These are phyloP conservation scores for Reticulitermes speratus DNA, from an alignment of 1,140 invertebrate species.

Conservation along the genomic window DNA sequence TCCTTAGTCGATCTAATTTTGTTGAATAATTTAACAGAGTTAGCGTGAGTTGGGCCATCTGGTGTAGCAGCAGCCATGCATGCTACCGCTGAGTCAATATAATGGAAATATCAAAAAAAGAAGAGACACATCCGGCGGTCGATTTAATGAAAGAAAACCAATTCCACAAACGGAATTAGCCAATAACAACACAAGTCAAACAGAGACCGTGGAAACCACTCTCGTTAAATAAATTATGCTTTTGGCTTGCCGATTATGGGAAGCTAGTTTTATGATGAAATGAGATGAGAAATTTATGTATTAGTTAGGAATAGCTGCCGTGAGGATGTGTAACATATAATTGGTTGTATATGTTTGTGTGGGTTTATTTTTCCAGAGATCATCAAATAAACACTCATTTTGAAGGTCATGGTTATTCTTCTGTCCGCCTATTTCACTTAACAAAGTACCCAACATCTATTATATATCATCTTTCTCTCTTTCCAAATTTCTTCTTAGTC, in stretches of 20 bases:
- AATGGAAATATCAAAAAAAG: conserved; percentile 14
- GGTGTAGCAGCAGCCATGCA: neutral
- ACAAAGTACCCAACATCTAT: too few relatives aligned
- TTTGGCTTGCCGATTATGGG: neutral
- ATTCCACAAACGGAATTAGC: conserved; percentile 7
- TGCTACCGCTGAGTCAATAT: neutral
- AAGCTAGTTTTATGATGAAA: neutral
- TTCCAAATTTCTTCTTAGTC: too few relatives aligned
- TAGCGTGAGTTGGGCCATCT: neutral
- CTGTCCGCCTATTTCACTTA: too few relatives aligned
- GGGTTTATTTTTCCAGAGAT: too few relatives aligned
- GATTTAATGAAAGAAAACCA: conserved; percentile 5
- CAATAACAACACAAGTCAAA: neutral
- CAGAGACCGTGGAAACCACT: neutral
- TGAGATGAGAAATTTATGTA: neutral
- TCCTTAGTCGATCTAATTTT: neutral
- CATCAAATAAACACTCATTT: too few relatives aligned
- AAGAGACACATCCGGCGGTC: neutral
- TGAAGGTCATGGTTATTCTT: too few relatives aligned
- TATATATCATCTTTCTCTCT: too few relatives aligned
- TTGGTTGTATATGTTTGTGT: too few relatives aligned
- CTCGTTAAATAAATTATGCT: conserved; percentile 4
- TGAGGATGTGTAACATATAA: too few relatives aligned
- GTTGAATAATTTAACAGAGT: neutral
- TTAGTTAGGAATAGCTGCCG: neutral